Percentiles rank a stretch among this genome's conserved stretches.
phyloP scores from a whole-genome alignment of 1,140 invertebrate genomes.

The Apis florea region DNA sequence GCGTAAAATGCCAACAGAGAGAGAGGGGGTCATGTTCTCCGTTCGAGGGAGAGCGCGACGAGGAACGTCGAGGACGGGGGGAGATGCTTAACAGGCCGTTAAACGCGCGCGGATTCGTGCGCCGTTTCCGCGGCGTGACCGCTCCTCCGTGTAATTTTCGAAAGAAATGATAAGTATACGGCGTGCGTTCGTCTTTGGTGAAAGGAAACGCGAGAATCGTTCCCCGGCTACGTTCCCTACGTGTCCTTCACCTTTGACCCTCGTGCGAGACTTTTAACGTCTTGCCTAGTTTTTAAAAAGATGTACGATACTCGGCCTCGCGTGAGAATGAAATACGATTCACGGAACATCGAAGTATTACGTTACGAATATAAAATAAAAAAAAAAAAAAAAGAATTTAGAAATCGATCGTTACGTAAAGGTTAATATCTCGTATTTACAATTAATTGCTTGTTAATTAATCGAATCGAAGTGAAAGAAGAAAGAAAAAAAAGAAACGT shows the following conservation, averaged over 20 bases:
- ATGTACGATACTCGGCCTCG: no score
- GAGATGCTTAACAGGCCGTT: conserved; percentile 46
- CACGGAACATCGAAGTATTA: no score
- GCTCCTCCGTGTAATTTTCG: conserved; percentile 46
- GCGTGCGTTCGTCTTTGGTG: conserved; percentile 14
- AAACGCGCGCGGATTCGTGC: conserved; percentile 9
- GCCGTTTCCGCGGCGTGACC: background rate
- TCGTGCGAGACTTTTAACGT: conserved; percentile 45
- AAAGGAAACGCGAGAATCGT: conserved; percentile 34
- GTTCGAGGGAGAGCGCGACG: background rate
- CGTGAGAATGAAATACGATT: no score
- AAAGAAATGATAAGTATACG: conserved; percentile 51
- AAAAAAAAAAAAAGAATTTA: no score
- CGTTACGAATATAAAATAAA: no score
- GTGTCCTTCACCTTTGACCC: conserved; percentile 61
- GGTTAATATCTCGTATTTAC: no score
- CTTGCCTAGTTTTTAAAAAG: conserved; percentile 29
- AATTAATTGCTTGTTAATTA: no score
- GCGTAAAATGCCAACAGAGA: background rate
- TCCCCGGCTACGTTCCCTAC: conserved; percentile 21
- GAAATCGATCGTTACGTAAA: no score
- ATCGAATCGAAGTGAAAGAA: no score
- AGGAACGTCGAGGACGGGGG: background rate
- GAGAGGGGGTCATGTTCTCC: background rate
- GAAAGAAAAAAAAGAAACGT: no score